Conservation (phyloP, 1,140 invertebrate species). For the Drosophila sucinea region DNA sequence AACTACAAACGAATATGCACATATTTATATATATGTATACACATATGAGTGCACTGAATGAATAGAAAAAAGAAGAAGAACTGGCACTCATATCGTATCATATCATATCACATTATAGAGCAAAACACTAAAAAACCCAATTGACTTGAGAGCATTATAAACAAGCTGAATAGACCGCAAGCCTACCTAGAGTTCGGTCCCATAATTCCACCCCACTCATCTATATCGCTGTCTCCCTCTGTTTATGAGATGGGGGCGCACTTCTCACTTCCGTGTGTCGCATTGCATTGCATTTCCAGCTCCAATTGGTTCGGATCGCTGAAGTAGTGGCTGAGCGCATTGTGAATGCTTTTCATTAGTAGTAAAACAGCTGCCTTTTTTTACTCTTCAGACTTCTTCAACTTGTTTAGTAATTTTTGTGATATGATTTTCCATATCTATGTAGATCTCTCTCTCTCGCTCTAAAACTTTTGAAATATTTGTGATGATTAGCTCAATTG, state of each 20-base stretch:
- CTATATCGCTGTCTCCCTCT: neutral
- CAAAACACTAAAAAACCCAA: conserved; percentile 7
- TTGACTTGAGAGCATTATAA: conserved; percentile 12
- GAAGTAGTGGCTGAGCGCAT: conserved; percentile 17
- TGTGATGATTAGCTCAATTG: conserved; percentile 74
- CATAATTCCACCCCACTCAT: neutral
- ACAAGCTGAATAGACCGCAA: conserved; percentile 4
- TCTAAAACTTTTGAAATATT: no score
- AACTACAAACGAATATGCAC: no score
- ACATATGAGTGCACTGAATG: neutral
- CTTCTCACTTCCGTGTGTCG: conserved; percentile 49
- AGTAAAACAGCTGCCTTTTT: neutral
- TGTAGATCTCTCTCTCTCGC: neutral
- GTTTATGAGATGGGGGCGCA: conserved; percentile 16
- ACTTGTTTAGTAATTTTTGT: neutral
- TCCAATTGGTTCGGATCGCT: conserved; percentile 9
- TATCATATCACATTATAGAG: conserved; percentile 4
- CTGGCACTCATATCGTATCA: neutral
- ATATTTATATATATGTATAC: neutral
- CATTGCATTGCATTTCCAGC: conserved; percentile 21
- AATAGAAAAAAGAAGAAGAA: neutral
- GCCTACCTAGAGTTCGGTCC: neutral
- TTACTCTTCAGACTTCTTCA: neutral
- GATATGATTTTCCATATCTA: conserved; percentile 2
- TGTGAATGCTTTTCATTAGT: conserved; percentile 7